phyloP scores from a whole-genome alignment of 1,140 invertebrate species.

The Drosophila athabasca region DNA sequence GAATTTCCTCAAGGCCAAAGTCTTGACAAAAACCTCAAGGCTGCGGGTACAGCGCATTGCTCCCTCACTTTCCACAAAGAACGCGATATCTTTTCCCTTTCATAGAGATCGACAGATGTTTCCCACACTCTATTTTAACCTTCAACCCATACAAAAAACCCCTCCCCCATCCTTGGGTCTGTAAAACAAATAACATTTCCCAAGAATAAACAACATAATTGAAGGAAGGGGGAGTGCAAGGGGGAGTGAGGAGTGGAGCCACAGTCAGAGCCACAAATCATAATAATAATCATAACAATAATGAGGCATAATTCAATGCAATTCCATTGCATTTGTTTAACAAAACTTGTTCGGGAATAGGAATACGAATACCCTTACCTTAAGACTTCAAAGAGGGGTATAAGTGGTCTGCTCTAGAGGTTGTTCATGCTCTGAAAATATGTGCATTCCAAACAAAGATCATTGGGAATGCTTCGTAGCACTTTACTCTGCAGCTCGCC shows the following conservation, averaged over 20 bases:
- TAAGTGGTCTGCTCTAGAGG: no score
- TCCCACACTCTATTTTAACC: slow-evolving; percentile 31
- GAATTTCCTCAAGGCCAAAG: slow-evolving; percentile 13
- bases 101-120: slow-evolving; percentile 23
- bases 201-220: slow-evolving; percentile 64
- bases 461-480: no score
- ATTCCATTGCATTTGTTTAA: slow-evolving; percentile 72
- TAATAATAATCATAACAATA: slow-evolving; percentile 61
- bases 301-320: slow-evolving; percentile 71
- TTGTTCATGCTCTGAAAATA: no score
- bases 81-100: slow-evolving; percentile 33
- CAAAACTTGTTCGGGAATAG: slow-evolving; percentile 23
- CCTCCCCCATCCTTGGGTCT: slow-evolving; percentile 9
- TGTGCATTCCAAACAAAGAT: no score
- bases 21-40: slow-evolving; percentile 28
- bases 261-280: slow-evolving; percentile 32
- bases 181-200: slow-evolving; percentile 56
- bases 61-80: background rate
- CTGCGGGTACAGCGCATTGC: slow-evolving; percentile 1
- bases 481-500: no score
- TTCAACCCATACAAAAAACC: slow-evolving; percentile 23
- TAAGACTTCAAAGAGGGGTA: no score
- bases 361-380: no score
- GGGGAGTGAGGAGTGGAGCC: slow-evolving; percentile 11
- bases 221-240: background rate